phyloP scores from a whole-genome alignment of 2,797 vertebrate genomes.

The Otolemur crassicaudatus region DNA sequence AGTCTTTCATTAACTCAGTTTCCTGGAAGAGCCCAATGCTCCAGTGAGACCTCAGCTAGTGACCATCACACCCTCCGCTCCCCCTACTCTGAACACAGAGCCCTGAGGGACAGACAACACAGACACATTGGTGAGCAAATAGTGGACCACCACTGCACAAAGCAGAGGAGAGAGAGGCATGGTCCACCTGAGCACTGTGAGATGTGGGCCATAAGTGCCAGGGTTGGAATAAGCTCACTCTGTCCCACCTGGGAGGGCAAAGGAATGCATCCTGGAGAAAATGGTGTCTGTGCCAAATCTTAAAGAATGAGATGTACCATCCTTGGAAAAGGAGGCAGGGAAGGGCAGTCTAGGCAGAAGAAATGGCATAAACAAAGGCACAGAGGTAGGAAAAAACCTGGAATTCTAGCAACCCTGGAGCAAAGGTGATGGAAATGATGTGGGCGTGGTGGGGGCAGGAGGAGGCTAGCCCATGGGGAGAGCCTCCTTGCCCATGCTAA shows the following conservation, averaged over 20 bases:
- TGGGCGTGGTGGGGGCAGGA: no score
- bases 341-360: not conserved
- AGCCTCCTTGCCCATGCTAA: not conserved
- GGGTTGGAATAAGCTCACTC: not conserved
- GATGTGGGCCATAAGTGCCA: not conserved
- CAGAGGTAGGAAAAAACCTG: not conserved
- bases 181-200: accelerated
- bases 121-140: not conserved
- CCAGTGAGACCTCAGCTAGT: not conserved
- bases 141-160: not conserved
- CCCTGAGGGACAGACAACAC: not conserved
- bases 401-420: not conserved
- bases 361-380: not conserved
- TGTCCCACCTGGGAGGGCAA: not conserved
- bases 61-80: not conserved
- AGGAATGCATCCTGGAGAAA: not conserved
- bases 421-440: not conserved
- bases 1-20: not conserved
- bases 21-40: not conserved
- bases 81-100: not conserved
- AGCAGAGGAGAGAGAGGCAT: not conserved
- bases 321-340: not conserved
- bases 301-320: not conserved
- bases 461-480: no score
- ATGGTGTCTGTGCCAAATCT: not conserved